phyloP scores from a whole-genome alignment of 2,113 vertebrate genomes.

The Oreotrochilus melanogaster region DNA sequence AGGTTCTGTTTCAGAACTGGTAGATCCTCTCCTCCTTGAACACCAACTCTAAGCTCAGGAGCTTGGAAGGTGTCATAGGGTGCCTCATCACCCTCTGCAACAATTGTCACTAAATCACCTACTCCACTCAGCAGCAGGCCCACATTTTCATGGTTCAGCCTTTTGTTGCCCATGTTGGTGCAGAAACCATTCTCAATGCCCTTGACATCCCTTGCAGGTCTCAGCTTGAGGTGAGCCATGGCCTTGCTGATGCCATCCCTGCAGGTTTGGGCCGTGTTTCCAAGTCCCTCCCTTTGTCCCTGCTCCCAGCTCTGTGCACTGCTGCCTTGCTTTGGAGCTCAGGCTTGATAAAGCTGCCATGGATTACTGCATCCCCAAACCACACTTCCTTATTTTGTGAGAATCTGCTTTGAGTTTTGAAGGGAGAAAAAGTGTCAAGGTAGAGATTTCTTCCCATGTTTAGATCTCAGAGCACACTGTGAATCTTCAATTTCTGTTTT shows the following conservation, averaged over 20 bases:
- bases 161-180: not conserved
- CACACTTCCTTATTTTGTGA: not conserved
- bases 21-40: not conserved
- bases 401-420: not conserved
- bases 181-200: not conserved
- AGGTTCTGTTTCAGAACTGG: not conserved
- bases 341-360: not conserved
- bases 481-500: not conserved
- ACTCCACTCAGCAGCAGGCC: not conserved
- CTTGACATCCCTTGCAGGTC: not conserved
- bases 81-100: not conserved
- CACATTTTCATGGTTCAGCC: not conserved
- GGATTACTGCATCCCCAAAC: not conserved
- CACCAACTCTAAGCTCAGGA: not conserved
- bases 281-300: not conserved
- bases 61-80: not conserved
- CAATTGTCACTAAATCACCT: not conserved
- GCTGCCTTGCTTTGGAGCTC: not conserved
- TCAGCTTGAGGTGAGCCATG: not conserved
- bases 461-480: not conserved
- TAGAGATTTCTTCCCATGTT: not conserved
- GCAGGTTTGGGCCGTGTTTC: accelerated
- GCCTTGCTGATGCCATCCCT: not conserved
- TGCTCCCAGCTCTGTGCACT: not conserved
- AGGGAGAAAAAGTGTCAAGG: not conserved